Conservation (phyloP, 2,113 vertebrate species). For the Alces alces region DNA sequence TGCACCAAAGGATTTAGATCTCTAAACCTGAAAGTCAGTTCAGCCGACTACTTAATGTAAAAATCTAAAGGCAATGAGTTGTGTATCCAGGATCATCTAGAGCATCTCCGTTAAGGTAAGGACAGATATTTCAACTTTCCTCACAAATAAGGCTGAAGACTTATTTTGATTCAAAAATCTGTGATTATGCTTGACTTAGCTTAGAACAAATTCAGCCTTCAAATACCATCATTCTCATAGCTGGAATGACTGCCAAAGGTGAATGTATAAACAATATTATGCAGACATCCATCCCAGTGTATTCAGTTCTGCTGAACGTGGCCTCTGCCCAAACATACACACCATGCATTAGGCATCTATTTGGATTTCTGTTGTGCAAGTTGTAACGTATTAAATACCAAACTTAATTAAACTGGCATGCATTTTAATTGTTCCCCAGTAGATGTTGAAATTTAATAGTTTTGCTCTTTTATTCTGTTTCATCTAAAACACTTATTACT, state of each 20-base stretch:
- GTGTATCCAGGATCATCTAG: background rate
- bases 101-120: background rate
- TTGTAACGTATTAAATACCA: background rate
- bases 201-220: background rate
- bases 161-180: background rate
- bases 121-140: background rate
- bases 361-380: background rate
- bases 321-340: background rate
- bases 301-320: background rate
- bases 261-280: background rate
- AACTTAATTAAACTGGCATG: background rate
- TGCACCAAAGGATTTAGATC: background rate
- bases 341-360: background rate
- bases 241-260: background rate
- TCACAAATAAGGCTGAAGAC: background rate
- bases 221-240: background rate
- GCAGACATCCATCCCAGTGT: background rate
- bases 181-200: background rate
- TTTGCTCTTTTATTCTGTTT: conserved; percentile 1
- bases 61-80: background rate
- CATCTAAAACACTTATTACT: background rate
- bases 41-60: background rate
- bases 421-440: background rate
- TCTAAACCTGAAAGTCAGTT: background rate
- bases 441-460: conserved; percentile 1